Base-by-base conservation (phyloP, 2,797 vertebrate species). In the Amphiprion clarkii region DNA sequence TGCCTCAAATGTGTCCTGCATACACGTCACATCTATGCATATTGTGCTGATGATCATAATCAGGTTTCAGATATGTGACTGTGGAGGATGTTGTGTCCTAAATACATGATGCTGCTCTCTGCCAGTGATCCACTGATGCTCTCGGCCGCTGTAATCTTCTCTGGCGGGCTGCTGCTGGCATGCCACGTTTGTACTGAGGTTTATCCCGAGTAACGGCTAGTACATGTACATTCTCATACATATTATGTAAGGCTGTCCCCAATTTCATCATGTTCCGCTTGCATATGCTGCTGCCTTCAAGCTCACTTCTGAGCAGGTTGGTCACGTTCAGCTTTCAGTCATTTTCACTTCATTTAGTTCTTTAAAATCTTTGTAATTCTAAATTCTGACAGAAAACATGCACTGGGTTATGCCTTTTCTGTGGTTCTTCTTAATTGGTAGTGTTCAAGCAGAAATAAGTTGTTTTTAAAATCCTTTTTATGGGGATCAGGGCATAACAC, bases 161-260 rank as follows among this genome's bases (percentile, higher is more conserved):
- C 70, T 78, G 76, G 71, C 79, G 71, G 76, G 84, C 42, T 70
- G 84, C 69, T 78, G 83, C 79, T 84, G 87, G 79, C 84, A 79
- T 80, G 68, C 66, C 54, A 74, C n/a, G 11, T 86, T 87, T 69
- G 57, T 66, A 58, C 65, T 78, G 70, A 56, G 80, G 87, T 83
- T 92, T 83, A 89, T 87, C 66, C 81, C 49, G 75, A 51, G 49
- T 46, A 82, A 72, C 59, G 67, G 85, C 79, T 55, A 33, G 56
- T 61, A 63, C 61, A 64, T 74, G 79, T 84, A 83, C 74, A 72
- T 74, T 78, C 55, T 75, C 74, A 40, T 76, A 57, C 64, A 69
- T 29, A 65, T 93, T 91, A 92, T 88, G 64, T 88, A 92, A 92
- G 81, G 67, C 3, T 81, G 75, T 74, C 77, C 85, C 85, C 39